Base-by-base conservation (phyloP, 2,113 vertebrate species). In the Lophotis ruficrista region DNA sequence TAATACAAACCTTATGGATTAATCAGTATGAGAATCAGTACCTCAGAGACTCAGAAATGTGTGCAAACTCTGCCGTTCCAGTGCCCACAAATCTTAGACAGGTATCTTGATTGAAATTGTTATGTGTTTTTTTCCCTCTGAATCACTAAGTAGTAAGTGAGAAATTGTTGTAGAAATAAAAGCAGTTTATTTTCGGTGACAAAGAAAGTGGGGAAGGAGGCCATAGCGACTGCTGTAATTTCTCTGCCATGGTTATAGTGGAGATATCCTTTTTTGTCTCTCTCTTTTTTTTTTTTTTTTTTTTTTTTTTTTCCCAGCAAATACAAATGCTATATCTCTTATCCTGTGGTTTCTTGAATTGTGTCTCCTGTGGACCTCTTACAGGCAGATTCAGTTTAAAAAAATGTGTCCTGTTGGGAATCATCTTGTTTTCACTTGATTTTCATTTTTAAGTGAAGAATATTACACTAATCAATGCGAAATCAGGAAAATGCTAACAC, bases 1-100 rank as follows among this genome's bases (percentile, higher is more conserved):
- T 94, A 89, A 87, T 90, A 51, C 61, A 94, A 94, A 71, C 14
- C 82, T 95, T 93, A 95, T 81, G 77, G 93, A 92, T 87, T 91
- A 89, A 91, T 96, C 91, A 83, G 85, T 85, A 69, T 65, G 80
- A 92, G 72, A 86, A 91, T 83, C 35, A 47, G 38, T 71, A 83
- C 89, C 75, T 80, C 16, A n/a, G 89, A 84, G 79, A 90, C 35
- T 84, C 31, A 85, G 77, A 85, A 94, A 71, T 51, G 35, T 89
- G 45, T 71, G 60, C 56, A 89, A 84, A 69, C 66, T 94, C 41
- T 64, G 69, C 51, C 64, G 27, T 71, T 95, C 50, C 57, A 69
- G 24, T 76, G 53, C 58, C 69, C 20, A 48, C 47, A 78, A 71
- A 65, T 78, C 66, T 90, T 65, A 94, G 91, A 62, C 20, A 88